Conservation (phyloP, 2,888 invertebrate species). For the Heliconius hortense region DNA sequence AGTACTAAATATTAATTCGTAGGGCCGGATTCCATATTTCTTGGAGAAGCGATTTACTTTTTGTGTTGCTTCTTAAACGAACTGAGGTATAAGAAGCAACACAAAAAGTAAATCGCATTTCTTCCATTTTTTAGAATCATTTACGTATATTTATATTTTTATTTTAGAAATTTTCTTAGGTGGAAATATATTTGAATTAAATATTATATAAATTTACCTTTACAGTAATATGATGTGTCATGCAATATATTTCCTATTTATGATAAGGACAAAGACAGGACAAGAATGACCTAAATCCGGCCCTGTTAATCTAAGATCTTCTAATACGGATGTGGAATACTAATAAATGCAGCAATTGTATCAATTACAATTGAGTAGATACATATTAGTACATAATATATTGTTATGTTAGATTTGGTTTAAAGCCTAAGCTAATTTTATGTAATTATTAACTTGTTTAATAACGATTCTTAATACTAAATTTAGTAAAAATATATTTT, state of each 20-base stretch:
- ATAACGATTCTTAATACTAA: background rate
- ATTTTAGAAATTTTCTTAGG: too few relatives aligned
- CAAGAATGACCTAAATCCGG: background rate
- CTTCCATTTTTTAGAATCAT: too few relatives aligned
- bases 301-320: background rate
- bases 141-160: too few relatives aligned
- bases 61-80: too few relatives aligned
- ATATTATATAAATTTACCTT: too few relatives aligned
- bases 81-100: too few relatives aligned
- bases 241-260: too few relatives aligned
- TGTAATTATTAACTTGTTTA: background rate
- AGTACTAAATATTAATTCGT: background rate
- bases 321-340: background rate
- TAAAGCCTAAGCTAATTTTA: background rate
- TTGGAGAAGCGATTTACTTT: background rate
- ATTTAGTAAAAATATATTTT: background rate
- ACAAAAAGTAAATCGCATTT: too few relatives aligned
- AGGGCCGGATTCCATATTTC: conserved; percentile 1
- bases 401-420: background rate
- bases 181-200: too few relatives aligned
- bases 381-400: background rate
- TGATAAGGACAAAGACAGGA: too few relatives aligned
- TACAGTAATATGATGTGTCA: too few relatives aligned
- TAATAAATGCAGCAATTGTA: conserved; percentile 1
- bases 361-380: background rate